A percentile compares a stretch with the other conserved stretches of the same genome.
Conservation (phyloP, 2,888 invertebrate species). For the Drosophila mimica region DNA sequence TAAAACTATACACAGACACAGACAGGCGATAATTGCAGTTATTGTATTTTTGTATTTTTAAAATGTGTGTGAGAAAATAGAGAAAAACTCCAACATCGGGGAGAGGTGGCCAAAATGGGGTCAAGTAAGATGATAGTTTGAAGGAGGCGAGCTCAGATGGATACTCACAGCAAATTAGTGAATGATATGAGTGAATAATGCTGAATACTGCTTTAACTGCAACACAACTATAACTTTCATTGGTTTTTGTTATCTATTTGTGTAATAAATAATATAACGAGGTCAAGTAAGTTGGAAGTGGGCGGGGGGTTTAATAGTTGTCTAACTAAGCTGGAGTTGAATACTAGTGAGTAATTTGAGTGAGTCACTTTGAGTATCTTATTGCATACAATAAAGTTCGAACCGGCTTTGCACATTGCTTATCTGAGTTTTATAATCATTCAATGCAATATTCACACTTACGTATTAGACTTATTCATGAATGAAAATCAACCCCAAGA, state of each 20-base stretch:
- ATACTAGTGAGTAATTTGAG: neutral
- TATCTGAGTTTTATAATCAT: neutral
- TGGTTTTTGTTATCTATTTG: neutral
- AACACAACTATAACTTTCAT: neutral
- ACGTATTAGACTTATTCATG: neutral
- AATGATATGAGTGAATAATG: neutral
- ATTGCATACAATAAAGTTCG: neutral
- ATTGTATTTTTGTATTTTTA: slow-evolving; percentile 10
- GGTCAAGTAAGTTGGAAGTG: slow-evolving; percentile 4
- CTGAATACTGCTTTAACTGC: neutral
- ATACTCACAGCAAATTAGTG: neutral
- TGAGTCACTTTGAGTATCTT: neutral
- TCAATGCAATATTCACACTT: neutral
- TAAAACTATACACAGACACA: neutral
- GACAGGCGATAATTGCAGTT: slow-evolving; percentile 22
- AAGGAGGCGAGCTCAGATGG: neutral
- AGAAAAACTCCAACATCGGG: slow-evolving; percentile 12
- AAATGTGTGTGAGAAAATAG: slow-evolving; percentile 5
- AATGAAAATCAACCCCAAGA: neutral
- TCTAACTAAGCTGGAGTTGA: neutral
- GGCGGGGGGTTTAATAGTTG: neutral
- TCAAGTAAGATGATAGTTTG: slow-evolving; percentile 1
- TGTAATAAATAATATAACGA: neutral
- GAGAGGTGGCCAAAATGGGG: slow-evolving; percentile 9
- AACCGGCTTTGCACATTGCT: neutral